Percentiles rank a stretch among this genome's conserved stretches.
Conservation (phyloP, 2,113 vertebrate species). For the Microcebus jonahi region DNA sequence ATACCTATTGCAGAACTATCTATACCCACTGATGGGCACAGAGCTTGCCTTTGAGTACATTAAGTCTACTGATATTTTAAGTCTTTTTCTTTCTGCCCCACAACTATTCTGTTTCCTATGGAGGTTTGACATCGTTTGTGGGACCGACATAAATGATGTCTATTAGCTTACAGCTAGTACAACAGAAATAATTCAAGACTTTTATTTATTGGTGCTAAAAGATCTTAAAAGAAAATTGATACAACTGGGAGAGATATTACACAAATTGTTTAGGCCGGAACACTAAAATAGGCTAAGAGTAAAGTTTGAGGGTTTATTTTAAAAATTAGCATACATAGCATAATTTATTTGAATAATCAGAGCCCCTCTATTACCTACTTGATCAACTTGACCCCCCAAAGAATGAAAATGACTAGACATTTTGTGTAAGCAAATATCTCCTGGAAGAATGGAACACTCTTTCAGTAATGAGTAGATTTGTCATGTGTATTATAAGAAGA, state of each 20-base stretch:
- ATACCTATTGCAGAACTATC: background rate
- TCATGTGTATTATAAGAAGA: conserved; percentile 17
- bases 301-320: conserved; percentile 14
- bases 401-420: conserved; percentile 31
- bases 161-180: background rate
- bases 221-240: conserved; percentile 8
- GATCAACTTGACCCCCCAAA: background rate
- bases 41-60: background rate
- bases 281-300: conserved; percentile 11
- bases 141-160: background rate
- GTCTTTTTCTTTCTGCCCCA: background rate
- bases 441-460: conserved; percentile 6
- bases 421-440: conserved; percentile 38
- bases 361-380: background rate
- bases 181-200: background rate
- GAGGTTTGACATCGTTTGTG: background rate
- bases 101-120: background rate
- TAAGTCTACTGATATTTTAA: background rate
- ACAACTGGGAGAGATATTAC: background rate
- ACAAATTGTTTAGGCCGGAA: background rate
- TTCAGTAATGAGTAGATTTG: conserved; percentile 43
- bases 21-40: background rate
- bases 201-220: background rate
- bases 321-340: background rate
- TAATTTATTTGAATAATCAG: conserved; percentile 56